Conservation (phyloP, 2,113 vertebrate genomes). For the Pterocles gutturalis region DNA sequence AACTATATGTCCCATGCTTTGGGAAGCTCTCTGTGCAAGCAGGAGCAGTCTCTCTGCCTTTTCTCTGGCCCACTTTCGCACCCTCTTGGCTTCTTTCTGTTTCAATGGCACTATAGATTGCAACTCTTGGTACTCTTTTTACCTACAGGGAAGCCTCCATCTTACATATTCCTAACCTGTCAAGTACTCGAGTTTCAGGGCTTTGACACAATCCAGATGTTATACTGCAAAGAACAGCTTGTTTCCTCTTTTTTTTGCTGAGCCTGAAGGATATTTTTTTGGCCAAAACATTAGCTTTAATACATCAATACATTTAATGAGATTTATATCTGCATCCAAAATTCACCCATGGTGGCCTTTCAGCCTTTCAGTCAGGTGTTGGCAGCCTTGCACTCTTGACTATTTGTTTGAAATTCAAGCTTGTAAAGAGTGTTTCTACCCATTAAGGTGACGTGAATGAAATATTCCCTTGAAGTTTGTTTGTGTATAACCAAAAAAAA, state of each 20-base stretch:
- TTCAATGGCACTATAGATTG: neutral
- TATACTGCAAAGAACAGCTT: constrained; percentile 33
- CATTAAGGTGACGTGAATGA: constrained; percentile 12
- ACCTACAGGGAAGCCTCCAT: neutral
- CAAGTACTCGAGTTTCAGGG: constrained; percentile 14
- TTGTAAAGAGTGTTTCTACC: neutral
- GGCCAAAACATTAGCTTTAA: constrained; percentile 42
- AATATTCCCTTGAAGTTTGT: constrained; percentile 7
- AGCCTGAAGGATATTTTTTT: constrained; percentile 33
- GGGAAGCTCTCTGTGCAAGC: neutral
- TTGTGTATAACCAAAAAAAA: neutral
- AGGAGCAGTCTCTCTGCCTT: neutral
- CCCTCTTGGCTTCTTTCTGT: neutral
- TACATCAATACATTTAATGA: constrained; percentile 57
- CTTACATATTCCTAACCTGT: neutral
- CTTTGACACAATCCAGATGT: constrained; percentile 38
- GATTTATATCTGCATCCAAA: constrained; percentile 59
- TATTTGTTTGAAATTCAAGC: constrained; percentile 40
- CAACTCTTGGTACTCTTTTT: neutral
- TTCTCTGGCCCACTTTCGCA: neutral
- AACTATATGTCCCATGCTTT: neutral
- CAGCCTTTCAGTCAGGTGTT: constrained; percentile 32
- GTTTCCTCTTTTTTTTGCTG: constrained; percentile 36
- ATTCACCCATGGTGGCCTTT: constrained; percentile 11
- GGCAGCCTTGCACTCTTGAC: neutral